Base-by-base conservation (phyloP, 2,797 vertebrate species). In the Manis crassicaudata region DNA sequence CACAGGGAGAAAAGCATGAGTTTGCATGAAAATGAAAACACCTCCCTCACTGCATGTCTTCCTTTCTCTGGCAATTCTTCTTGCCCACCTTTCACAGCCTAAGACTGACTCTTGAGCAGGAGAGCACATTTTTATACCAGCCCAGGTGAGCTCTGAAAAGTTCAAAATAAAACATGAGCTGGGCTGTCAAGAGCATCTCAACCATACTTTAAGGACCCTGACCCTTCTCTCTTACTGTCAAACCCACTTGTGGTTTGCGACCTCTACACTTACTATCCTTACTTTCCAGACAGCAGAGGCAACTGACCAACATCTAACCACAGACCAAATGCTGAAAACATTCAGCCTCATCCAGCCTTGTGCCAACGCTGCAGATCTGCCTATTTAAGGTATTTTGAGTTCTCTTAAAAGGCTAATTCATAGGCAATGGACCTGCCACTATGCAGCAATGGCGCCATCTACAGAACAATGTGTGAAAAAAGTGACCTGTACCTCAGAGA, bases 361-460 rank as follows among this genome's bases (percentile, higher is more conserved):
- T n/a, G 27, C 52, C 32, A 1, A 35, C 63, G 6, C 35, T 75
- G 18, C 58, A 58, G 35, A 40, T 3, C 56, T 40, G 62, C 63
- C 50, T 88, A 86, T 50, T 29, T 25, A 89, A 82, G n/a, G 32
- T 86, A 27, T 17, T 67, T 6, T 0, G 10, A 54, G 14, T 70
- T 58, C 37, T 68, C 23, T 29, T 50, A 18, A 89, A 46, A 75
- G n/a, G 58, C n/a, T 43, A 14, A 5, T 13, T 43, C 37, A 52
- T 27, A 9, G 8, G 18, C 40, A 17, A 23, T 25, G 13, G 62
- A 90, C 35, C 62, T 35, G 40, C 40, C 46, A 25, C 46, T 21
- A 63, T n/a, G 80, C 40, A 2, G 20, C 93, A 72, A 94, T 95
- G 73, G 91, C 37, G 85, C 95, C 96, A 96, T 52, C 96, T 96